Base-by-base conservation (phyloP, 2,113 vertebrate genomes). In the Dinomys branickii region DNA sequence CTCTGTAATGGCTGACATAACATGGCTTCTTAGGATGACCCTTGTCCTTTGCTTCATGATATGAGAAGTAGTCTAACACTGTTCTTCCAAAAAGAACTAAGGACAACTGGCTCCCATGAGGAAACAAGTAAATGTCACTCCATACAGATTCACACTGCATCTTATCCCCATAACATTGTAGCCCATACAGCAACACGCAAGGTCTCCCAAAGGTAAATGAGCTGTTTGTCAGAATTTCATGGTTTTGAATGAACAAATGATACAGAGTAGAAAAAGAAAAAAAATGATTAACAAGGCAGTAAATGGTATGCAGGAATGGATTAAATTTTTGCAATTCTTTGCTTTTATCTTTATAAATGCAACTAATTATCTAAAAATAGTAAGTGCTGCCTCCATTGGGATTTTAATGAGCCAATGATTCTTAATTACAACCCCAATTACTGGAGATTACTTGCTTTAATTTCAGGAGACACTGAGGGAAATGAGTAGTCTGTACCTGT, bases 371-470 rank as follows among this genome's bases (percentile, higher is more conserved):
- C 61, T 85, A 52, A 88, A 96, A 77, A 77, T 41, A 94, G 89
- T 97, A 98, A 97, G 86, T 19, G 41, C 73, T 92, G 85, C 75
- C 35, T 86, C 73, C 7, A 88, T 26, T 78, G 96, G 75, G 41
- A 95, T 96, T 97, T 96, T 96, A 97, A 97, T 96, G 59, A 97
- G 94, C 63, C 90, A 97, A 75, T 97, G 97, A 98, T 95, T 98
- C 96, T 81, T 97, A 98, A 94, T 97, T 98, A 96, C 16, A 97
- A 95, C 69, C 47, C 73, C 92, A 91, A 95, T 97, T 98, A 97
- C 22, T 50, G 16, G 30, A 92, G 47, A 69, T 86, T 97, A 98
- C 26, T 96, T 98, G 94, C 85, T 97, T 97, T 26, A 93, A 98
- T 97, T 97, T 96, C 1, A 96, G 90, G 50, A 88, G 71, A 94